Percentiles rank a stretch among this genome's conserved stretches.
Conservation (phyloP, 2,797 vertebrate species). For the Agapornis canus region DNA sequence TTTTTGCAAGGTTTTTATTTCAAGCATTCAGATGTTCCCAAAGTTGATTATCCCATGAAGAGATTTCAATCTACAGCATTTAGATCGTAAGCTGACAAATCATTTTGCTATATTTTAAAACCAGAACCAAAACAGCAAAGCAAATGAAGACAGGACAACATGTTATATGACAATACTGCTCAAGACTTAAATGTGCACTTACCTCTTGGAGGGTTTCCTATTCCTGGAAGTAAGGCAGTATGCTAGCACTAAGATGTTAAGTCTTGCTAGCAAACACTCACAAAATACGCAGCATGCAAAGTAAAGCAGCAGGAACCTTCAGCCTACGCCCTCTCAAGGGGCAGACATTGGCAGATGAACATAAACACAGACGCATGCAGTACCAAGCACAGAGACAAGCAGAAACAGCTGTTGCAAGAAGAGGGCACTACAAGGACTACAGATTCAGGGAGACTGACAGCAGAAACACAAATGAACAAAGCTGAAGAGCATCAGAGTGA, state of each 20-base stretch:
- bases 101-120: not conserved
- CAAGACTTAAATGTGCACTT: not conserved
- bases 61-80: not conserved
- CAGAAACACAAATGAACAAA: not conserved
- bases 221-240: not conserved
- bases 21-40: not conserved
- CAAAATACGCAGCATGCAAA: constrained; percentile 25
- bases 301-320: constrained; percentile 30
- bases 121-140: constrained; percentile 52
- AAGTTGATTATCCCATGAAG: not conserved
- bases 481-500: not conserved
- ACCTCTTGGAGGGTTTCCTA: not conserved
- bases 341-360: constrained; percentile 1
- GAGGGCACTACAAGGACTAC: not conserved
- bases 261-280: constrained; percentile 28
- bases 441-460: not conserved
- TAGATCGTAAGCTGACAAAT: not conserved
- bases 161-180: not conserved
- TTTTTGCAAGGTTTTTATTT: not conserved
- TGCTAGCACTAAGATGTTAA: constrained; percentile 3
- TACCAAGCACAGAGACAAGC: constrained; percentile 16
- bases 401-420: not conserved
- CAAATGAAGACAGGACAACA: constrained; percentile 6
- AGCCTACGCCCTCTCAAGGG: not conserved
- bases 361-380: constrained; percentile 2